Conservation (phyloP, 1,140 invertebrate genomes). For the Platorchestia sp. region DNA sequence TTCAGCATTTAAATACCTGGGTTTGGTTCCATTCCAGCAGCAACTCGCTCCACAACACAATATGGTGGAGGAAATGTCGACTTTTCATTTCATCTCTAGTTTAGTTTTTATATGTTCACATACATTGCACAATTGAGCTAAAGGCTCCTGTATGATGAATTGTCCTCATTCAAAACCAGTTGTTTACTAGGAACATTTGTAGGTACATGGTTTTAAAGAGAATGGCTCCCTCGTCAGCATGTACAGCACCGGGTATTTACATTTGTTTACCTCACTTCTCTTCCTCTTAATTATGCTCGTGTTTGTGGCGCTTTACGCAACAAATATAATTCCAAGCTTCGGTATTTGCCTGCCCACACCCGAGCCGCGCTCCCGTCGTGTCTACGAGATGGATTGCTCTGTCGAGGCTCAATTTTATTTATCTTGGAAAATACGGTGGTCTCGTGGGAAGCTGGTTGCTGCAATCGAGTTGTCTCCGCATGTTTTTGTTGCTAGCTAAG, state of each 20-base stretch:
- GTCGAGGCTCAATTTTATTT: background rate
- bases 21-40: background rate
- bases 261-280: background rate
- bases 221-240: background rate
- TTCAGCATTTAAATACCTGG: background rate
- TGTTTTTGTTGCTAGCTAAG: no score
- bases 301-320: background rate
- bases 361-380: background rate
- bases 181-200: background rate
- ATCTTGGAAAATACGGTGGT: background rate
- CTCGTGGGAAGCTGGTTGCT: background rate
- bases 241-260: background rate
- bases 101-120: background rate
- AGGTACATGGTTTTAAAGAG: background rate
- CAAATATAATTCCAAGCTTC: background rate
- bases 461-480: background rate
- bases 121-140: background rate
- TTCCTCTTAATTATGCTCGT: background rate
- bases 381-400: background rate
- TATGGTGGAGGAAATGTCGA: background rate
- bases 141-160: background rate
- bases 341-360: background rate
- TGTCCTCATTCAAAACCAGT: background rate
- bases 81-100: background rate
- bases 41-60: background rate